These are phyloP conservation scores for Spodoptera exigua DNA, from an alignment of 2,888 invertebrate genomes.

Conservation along the genomic window DNA sequence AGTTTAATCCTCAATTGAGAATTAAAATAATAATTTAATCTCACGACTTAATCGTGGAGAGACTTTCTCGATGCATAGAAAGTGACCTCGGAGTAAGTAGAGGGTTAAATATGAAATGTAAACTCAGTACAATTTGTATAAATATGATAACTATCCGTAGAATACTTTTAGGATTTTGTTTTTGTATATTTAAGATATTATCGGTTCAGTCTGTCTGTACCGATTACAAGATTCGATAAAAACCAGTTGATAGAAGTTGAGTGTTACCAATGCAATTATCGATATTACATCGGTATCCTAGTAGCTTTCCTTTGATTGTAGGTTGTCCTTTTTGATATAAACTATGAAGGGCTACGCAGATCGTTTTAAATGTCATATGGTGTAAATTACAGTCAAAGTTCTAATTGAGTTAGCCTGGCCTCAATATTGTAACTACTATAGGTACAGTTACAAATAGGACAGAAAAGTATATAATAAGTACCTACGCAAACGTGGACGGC, in stretches of 20 bases:
- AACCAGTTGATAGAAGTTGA: too few relatives aligned
- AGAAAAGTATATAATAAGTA: conserved; percentile 26
- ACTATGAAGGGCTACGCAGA: too few relatives aligned
- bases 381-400: too few relatives aligned
- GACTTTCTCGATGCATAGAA: conserved; percentile 61
- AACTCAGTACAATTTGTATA: conserved; percentile 49
- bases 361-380: too few relatives aligned
- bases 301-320: too few relatives aligned
- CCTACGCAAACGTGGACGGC: conserved; percentile 8
- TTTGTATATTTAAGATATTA: not conserved
- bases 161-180: not conserved
- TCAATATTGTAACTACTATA: too few relatives aligned
- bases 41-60: conserved; percentile 51
- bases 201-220: not conserved
- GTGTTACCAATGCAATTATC: too few relatives aligned
- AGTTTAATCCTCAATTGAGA: conserved; percentile 34
- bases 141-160: conserved; percentile 30
- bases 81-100: conserved; percentile 60
- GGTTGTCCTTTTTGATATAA: not conserved
- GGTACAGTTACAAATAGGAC: conserved; percentile 2
- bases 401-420: too few relatives aligned
- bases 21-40: conserved; percentile 48
- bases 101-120: conserved; percentile 61
- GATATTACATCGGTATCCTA: too few relatives aligned
- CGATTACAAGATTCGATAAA: conserved; percentile 1